Evolutionary conservation across 2,113 vertebrate species (phyloP).

Genomic region (Micromys minutus): DNA sequence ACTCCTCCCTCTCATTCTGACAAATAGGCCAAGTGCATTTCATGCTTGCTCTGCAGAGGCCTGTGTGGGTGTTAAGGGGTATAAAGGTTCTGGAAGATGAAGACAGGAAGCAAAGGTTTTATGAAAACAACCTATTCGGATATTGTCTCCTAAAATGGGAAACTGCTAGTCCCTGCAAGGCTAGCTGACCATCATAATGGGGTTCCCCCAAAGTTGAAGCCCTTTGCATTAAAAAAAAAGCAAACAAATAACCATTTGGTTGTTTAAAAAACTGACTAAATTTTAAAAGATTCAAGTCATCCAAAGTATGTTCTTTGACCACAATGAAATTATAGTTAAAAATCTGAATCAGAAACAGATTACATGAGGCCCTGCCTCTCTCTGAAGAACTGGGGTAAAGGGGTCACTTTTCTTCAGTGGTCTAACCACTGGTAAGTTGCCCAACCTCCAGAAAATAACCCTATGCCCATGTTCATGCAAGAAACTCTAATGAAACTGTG

Average conservation of each 20-base stretch:
- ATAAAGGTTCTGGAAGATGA: neutral
- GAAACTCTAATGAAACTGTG: neutral
- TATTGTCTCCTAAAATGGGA: neutral
- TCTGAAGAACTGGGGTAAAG: neutral
- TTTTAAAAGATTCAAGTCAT: neutral
- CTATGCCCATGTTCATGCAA: neutral
- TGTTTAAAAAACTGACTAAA: neutral
- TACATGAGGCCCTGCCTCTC: neutral
- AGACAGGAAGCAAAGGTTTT: neutral
- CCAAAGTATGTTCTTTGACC: neutral
- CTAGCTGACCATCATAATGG: neutral
- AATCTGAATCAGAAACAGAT: constrained; percentile 26
- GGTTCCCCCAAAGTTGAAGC: neutral
- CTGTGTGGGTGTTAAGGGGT: neutral
- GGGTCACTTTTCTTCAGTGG: neutral
- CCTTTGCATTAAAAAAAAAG: neutral
- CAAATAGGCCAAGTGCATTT: neutral
- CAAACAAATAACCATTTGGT: neutral
- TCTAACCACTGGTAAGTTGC: neutral
- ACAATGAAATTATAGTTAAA: neutral
- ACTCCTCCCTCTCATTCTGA: neutral
- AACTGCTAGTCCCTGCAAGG: neutral
- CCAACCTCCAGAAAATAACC: neutral
- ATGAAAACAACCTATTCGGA: neutral
- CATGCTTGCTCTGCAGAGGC: neutral